Evolutionary conservation across 2,888 invertebrate genomes (phyloP), one percentile per base, ranked within the genome.

Genomic region (Cosmia trapezina): DNA sequence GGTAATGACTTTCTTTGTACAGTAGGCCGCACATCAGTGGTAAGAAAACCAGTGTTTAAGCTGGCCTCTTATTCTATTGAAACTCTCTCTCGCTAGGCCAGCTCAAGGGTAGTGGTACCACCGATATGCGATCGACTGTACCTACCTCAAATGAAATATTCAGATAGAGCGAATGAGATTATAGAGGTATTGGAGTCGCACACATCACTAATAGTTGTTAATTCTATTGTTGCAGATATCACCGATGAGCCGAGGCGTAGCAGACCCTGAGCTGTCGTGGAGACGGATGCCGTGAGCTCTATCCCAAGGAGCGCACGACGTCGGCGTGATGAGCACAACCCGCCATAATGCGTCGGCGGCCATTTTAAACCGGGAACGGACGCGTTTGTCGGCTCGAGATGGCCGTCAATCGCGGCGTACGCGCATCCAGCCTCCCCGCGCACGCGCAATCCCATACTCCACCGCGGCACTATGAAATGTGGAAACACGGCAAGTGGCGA

Each of bases 401-500:
- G 96, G 95, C 96, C 96, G 94, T 93, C 94, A 91, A 86, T 88
- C 89, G 90, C 92, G 92, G 90, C 90, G 89, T 86, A 88, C 90
- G 89, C 89, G 91, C 90, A 86, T 84, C 84, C 90, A 90, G 89
- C 89, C 90, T 85, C 83, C 91, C 92, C 83, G 94, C 93, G 93
- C 93, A 89, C 89, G 90, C 92, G 91, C 93, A 91, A 90, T 88
- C 90, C 84, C 90, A 88, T 87, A 89, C 92, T 83, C 91, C 91
- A 76, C 88, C 92, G 85, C 93, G 90, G 88, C 93, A 93, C 94
- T 96, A 97, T 94, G 97, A 97, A 96, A 97, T 97, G 96, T 97
- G 97, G 97, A 98, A 98, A 95, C 98, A 98, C 96, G 97, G 97
- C 96, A 98, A 98, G 97, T 98, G 98, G 98, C 97, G 98, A 96